Conservation (phyloP, 2,113 vertebrate species). For the Coregonus clupeaformis region DNA sequence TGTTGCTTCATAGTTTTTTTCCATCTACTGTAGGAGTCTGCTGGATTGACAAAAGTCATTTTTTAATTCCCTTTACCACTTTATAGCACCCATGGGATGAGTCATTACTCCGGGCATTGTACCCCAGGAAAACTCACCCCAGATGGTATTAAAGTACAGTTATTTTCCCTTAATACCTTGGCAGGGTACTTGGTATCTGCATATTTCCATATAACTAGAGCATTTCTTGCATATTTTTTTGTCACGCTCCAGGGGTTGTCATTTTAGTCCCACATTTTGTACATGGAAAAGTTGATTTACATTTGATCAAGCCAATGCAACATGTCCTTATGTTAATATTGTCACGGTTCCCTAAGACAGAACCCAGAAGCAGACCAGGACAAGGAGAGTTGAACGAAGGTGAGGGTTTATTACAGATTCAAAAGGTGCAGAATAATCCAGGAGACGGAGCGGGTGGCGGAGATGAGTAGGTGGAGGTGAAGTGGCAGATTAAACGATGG, state of each 20-base stretch:
- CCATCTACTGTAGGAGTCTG: too few relatives aligned
- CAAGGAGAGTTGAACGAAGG: too few relatives aligned
- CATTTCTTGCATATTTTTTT: background rate
- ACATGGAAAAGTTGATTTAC: constrained; percentile 1
- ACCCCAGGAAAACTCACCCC: too few relatives aligned
- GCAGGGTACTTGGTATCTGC: constrained; percentile 14
- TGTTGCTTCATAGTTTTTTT: background rate
- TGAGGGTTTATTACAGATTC: too few relatives aligned
- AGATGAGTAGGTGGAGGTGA: too few relatives aligned
- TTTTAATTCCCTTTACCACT: background rate
- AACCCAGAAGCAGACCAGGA: too few relatives aligned
- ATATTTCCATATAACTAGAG: background rate
- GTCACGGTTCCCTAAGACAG: too few relatives aligned
- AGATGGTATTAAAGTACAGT: background rate
- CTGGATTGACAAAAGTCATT: too few relatives aligned
- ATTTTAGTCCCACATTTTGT: background rate
- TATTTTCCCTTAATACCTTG: constrained; percentile 26
- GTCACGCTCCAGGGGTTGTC: background rate
- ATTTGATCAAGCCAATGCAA: background rate
- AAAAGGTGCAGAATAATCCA: too few relatives aligned
- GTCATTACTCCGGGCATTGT: too few relatives aligned
- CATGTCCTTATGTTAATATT: background rate
- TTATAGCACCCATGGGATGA: background rate
- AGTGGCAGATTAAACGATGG: too few relatives aligned
- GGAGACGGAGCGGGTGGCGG: too few relatives aligned